A percentile compares a stretch with the other conserved stretches of the same genome.
Evolutionary conservation across 2,888 invertebrate genomes (phyloP).

Genomic region (Bombylius major): DNA sequence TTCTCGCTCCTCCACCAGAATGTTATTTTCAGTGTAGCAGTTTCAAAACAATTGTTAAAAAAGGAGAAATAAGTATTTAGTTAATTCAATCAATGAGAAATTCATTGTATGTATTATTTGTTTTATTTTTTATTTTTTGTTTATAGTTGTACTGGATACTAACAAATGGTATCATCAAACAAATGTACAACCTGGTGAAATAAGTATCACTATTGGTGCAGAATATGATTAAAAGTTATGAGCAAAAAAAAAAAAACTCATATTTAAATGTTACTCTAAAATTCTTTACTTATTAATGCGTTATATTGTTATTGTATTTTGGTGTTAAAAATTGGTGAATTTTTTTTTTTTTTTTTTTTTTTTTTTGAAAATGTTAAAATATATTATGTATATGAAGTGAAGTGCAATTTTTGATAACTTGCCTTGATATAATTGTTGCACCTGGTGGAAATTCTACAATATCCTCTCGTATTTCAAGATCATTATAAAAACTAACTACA

Average conservation of each 20-base stretch:
- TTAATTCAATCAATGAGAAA: too few species aligned
- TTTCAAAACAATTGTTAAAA: conserved; percentile 50
- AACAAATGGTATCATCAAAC: conserved; percentile 96
- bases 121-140: neutral
- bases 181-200: conserved; percentile 66
- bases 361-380: too few species aligned
- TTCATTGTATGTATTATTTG: neutral
- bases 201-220: conserved; percentile 93
- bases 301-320: too few species aligned
- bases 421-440: conserved; percentile 52
- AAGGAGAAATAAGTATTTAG: conserved; percentile 77
- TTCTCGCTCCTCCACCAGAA: conserved; percentile 83
- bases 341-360: too few species aligned
- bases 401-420: conserved; percentile 5
- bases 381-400: too few species aligned
- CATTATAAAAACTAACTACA: conserved; percentile 70
- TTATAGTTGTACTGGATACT: conserved; percentile 82
- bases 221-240: conserved; percentile 66
- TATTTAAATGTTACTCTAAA: too few species aligned
- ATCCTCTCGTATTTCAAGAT: conserved; percentile 61
- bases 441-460: conserved; percentile 68
- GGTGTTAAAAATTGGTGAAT: too few species aligned
- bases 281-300: too few species aligned
- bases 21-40: conserved; percentile 63
- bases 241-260: too few species aligned